Percentiles rank a stretch among this genome's conserved stretches.
These are phyloP conservation scores for Chymomyza amoena DNA, from an alignment of 2,888 invertebrate species.

Conservation along the genomic window DNA sequence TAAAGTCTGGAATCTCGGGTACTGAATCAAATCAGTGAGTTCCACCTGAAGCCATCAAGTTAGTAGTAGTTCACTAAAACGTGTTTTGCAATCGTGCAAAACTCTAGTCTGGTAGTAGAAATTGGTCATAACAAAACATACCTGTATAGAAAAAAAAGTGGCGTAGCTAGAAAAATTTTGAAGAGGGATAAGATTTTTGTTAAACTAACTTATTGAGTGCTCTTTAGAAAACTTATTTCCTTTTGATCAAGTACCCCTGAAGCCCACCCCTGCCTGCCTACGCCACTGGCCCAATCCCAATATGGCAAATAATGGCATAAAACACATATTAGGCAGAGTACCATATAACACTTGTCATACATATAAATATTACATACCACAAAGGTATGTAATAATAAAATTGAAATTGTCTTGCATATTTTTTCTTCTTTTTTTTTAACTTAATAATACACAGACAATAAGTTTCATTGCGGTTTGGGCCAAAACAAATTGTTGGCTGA, in stretches of 20 bases:
- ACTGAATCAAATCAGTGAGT: neutral
- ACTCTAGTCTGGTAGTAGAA: slow-evolving; percentile 9
- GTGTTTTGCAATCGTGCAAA: slow-evolving; percentile 43
- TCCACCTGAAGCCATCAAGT: slow-evolving; percentile 10
- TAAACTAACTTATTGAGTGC: too few relatives aligned
- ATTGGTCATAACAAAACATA: slow-evolving; percentile 6
- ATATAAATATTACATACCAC: neutral
- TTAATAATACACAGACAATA: neutral
- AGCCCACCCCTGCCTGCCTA: too few relatives aligned
- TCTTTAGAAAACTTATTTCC: too few relatives aligned
- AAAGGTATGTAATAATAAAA: neutral
- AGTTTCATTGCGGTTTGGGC: neutral
- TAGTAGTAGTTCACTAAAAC: slow-evolving; percentile 25
- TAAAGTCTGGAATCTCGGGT: neutral
- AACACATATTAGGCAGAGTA: neutral
- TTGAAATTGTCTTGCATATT: neutral
- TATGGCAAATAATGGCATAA: neutral
- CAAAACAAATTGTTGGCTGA: neutral
- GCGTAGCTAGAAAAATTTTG: too few relatives aligned
- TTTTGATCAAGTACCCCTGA: too few relatives aligned
- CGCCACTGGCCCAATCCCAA: neutral
- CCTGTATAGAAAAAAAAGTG: neutral
- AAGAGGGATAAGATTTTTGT: too few relatives aligned
- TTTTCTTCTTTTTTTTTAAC: neutral
- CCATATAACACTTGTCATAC: neutral